Conservation (phyloP, 2,888 invertebrate species). For the Ptychoptera albimana region DNA sequence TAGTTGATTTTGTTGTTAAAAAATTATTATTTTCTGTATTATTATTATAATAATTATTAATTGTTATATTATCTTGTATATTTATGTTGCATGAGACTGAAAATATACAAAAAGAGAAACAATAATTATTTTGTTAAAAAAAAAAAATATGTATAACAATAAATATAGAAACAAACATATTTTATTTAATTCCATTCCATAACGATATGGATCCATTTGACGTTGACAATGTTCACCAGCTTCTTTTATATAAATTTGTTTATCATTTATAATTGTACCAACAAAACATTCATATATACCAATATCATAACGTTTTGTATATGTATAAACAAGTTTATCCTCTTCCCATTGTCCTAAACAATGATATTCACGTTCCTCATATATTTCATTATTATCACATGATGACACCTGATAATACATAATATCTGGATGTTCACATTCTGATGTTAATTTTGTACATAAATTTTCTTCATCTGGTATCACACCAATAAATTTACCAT, state of each 20-base stretch:
- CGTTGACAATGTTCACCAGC: conserved; percentile 48
- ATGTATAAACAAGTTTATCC: conserved; percentile 42
- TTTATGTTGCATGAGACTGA: no score
- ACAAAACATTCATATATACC: conserved; percentile 49
- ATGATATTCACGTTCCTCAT: conserved; percentile 47
- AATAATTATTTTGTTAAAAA: no score
- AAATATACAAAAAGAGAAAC: no score
- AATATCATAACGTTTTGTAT: conserved; percentile 44
- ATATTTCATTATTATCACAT: conserved; percentile 40
- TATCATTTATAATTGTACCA: conserved; percentile 38
- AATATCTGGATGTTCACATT: conserved; percentile 44
- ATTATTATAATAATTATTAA: no score
- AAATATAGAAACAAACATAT: conserved; percentile 30
- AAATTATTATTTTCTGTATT: no score
- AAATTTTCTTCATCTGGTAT: conserved; percentile 41
- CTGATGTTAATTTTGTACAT: conserved; percentile 47
- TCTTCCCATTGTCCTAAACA: conserved; percentile 52
- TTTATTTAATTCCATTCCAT: conserved; percentile 45
- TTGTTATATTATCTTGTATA: no score
- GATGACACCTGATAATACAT: conserved; percentile 50
- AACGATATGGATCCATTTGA: conserved; percentile 37
- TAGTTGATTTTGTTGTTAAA: no score
- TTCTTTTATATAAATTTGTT: conserved; percentile 47
- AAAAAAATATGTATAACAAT: no score
- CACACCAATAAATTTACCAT: conserved; percentile 45